These are phyloP conservation scores for Netelia melanura DNA, from an alignment of 2,888 invertebrate species.

Conservation along the genomic window DNA sequence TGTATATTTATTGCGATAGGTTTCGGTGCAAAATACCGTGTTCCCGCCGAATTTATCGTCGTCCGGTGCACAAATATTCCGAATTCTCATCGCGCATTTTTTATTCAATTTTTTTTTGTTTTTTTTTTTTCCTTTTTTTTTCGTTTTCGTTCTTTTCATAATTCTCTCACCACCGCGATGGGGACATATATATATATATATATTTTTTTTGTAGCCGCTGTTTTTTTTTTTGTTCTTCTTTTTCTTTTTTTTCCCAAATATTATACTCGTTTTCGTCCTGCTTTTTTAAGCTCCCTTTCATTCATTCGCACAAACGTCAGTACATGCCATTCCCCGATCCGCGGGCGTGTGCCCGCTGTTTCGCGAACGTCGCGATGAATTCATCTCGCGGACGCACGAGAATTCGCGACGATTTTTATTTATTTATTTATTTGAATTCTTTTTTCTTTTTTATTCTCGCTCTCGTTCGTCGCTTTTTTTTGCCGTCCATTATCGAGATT, in stretches of 20 bases:
- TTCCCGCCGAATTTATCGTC: slow-evolving; percentile 80
- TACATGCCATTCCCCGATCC: too few relatives aligned
- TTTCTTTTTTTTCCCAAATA: background rate
- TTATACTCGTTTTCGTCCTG: slow-evolving; percentile 33
- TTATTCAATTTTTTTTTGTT: slow-evolving; percentile 7
- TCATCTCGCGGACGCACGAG: background rate
- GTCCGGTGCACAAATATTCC: slow-evolving; percentile 72
- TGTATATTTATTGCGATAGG: slow-evolving; percentile 84
- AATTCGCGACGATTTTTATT: background rate
- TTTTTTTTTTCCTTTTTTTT: slow-evolving; percentile 1
- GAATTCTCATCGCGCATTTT: slow-evolving; percentile 42
- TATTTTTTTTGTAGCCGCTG: too few relatives aligned
- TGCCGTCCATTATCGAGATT: too few relatives aligned
- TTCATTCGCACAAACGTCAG: slow-evolving; percentile 14
- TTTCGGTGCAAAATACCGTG: slow-evolving; percentile 81
- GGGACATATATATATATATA: background rate
- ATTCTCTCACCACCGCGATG: slow-evolving; percentile 18
- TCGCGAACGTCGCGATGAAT: slow-evolving; percentile 6
- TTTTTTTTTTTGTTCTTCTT: slow-evolving; percentile 32
- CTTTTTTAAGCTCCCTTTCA: slow-evolving; percentile 8
- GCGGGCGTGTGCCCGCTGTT: background rate
- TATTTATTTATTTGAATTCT: background rate
- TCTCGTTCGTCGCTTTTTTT: background rate
- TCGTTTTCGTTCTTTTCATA: slow-evolving; percentile 41
- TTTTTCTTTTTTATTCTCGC: background rate